Evolutionary conservation across 2,113 vertebrate species (phyloP), one percentile per base, ranked within the genome.

Genomic region (Tachycineta bicolor): DNA sequence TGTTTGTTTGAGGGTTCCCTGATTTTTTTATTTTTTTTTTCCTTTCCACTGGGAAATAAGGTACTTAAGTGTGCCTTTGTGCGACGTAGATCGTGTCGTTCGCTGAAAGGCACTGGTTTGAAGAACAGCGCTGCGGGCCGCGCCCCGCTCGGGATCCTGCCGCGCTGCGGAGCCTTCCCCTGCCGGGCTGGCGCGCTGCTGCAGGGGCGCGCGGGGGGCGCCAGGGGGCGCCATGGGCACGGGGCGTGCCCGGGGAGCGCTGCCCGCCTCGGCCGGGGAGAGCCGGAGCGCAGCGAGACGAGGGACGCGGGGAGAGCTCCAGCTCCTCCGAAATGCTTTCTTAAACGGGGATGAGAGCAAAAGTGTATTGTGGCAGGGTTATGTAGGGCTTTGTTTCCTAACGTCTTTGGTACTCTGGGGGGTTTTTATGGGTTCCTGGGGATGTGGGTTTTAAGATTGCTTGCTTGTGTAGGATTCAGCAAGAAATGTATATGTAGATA

Each of bases 241-340:
- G 46, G 17, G 11, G 2, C 3, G 47, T 20, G 37, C 37, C 10
- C 37, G 37, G 37, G 37, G 37, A 37, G 37, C 37, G 37, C 37
- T 37, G 7, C 37, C 37, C 37, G 37, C 37, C 37, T 37, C 37
- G 37, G 7, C 37, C 37, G 37, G 37, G 37, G 9, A 10, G 37
- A 37, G 37, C 37, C 37, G 37, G 37, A 37, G 37, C 37, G 37
- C 37, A 37, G 37, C 37, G 37, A 10, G 10, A 37, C 37, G 37
- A 37, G 9, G 37, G 37, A 37, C 37, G 10, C 37, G 37, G 37
- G 37, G 37, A 37, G 37, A 37, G 37, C 37, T 37, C 37, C 56
- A 7, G 28, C 24, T 20, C 15, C 2, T 9, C 14, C 2, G 0
- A 22, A 26, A 43, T 1, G 20, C 33, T 1, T 4, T 5, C 44